phyloP scores from a whole-genome alignment of 2,888 invertebrate genomes.

The Lasioglossum oenotherae region DNA sequence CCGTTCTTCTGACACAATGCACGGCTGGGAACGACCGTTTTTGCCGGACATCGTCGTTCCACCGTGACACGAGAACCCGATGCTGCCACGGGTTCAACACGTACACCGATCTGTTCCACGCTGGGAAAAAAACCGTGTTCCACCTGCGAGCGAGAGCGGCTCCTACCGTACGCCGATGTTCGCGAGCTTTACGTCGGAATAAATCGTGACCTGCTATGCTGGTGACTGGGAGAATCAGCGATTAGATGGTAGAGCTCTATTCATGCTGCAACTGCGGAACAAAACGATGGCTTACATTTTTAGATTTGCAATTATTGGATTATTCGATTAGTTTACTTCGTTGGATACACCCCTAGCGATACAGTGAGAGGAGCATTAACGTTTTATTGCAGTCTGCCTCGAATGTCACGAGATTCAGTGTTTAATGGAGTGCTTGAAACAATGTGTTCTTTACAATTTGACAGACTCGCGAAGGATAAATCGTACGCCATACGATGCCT shows the following conservation, averaged over 20 bases:
- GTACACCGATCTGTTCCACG: not conserved
- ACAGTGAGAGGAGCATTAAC: too few relatives aligned
- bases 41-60: constrained; percentile 21
- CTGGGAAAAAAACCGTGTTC: not conserved
- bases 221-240: not conserved
- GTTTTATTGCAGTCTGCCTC: not conserved
- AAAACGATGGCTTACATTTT: not conserved
- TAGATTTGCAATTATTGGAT: not conserved
- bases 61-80: constrained; percentile 10
- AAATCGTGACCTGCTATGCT: not conserved
- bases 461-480: not conserved
- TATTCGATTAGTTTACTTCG: too few relatives aligned
- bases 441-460: not conserved
- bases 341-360: too few relatives aligned
- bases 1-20: constrained; percentile 40
- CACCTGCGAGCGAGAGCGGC: not conserved
- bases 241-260: not conserved
- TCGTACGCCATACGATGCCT: not conserved
- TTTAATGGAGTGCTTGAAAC: not conserved
- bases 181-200: not conserved
- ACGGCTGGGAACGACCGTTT: constrained; percentile 46
- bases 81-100: constrained; percentile 14
- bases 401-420: not conserved
- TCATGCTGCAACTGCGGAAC: not conserved
- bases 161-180: not conserved